Base-by-base conservation (phyloP, 2,113 vertebrate genomes). In the Ochotona curzoniae region DNA sequence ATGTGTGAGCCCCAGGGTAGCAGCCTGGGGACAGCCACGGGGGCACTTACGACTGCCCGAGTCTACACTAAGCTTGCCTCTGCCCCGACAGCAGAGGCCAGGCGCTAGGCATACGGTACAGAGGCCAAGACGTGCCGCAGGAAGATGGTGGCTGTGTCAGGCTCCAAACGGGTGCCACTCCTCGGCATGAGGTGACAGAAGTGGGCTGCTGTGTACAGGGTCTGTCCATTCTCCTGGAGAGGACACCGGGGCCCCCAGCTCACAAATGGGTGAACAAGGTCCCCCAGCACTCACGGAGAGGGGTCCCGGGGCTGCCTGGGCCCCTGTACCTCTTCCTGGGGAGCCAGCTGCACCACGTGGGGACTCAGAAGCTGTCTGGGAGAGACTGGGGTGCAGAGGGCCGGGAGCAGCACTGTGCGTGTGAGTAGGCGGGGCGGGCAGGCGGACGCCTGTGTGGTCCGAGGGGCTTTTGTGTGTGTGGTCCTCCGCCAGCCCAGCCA, bases 371-470 rank as follows among this genome's bases (percentile, higher is more conserved):
- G 80, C 28, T 88, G 82, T 0, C 0, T 2, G 78, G 47, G 81
- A 10, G 91, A 11, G 13, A 32, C 54, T 71, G 87, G 97, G 96
- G 98, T 95, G 89, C 96, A 69, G 66, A 92, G 90, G 83, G 97
- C 97, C 91, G 98, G 94, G 17, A 35, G 60, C 97, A 98, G 10
- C 81, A 54, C 38, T 97, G 83, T 28, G 57, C 54, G 14, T 57
- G 54, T 57, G 98, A 98, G 98, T 97, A 98, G 98, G 98, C 98
- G 95, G 98, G 98, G 98, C 95, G 95, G 96, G 97, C 97, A 97
- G 98, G 97, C 97, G 87, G 96, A 96, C 96, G 98, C 98, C 98
- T 99, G 99, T 99, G 99, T 99, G 99, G 99, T 99, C 99, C 97
- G 23, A 82, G 96, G 97, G 98, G 97, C 97, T 86, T 57, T 98